Evolutionary conservation across 2,113 vertebrate species (phyloP).

Genomic region (Amazona vittata): DNA sequence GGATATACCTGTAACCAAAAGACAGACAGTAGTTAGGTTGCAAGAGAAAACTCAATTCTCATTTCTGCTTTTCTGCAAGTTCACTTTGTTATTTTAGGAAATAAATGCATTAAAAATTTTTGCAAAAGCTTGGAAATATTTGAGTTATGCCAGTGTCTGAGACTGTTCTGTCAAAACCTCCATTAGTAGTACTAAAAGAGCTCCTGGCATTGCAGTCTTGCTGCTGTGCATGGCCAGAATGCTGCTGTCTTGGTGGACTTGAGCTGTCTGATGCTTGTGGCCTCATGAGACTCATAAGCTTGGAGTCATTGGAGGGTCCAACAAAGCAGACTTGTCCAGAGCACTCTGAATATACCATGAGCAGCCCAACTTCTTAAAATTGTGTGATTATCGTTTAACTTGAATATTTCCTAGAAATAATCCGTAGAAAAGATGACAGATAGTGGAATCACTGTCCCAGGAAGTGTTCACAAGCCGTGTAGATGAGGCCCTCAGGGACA

Average conservation of each 20-base stretch:
- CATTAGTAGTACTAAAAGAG: background rate
- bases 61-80: background rate
- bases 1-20: background rate
- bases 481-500: background rate
- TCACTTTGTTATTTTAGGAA: background rate
- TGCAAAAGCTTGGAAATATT: background rate
- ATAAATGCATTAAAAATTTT: background rate
- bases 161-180: background rate
- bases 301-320: background rate
- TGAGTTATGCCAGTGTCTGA: background rate
- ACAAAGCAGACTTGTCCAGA: background rate
- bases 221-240: background rate
- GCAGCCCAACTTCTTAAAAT: background rate
- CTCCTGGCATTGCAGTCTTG: background rate
- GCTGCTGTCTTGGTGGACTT: background rate
- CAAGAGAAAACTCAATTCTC: background rate
- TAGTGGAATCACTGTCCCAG: background rate
- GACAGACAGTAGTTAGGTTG: background rate
- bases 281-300: background rate
- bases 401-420: background rate
- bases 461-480: background rate
- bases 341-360: background rate
- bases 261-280: background rate
- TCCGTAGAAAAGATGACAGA: background rate
- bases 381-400: background rate